Conservation (phyloP, 2,888 invertebrate species). For the Athalia rosae region DNA sequence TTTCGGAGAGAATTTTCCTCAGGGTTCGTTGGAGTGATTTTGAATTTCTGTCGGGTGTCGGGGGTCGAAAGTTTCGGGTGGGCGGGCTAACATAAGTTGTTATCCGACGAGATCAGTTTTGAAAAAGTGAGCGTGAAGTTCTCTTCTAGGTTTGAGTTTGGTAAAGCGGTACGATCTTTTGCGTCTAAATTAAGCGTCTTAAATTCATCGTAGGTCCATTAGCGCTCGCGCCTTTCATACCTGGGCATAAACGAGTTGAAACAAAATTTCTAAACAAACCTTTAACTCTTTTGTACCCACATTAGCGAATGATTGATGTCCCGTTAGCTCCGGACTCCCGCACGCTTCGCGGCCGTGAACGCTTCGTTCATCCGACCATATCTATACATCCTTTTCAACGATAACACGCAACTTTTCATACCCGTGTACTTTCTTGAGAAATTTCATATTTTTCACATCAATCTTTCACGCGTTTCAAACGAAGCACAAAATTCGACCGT, state of each 20-base stretch:
- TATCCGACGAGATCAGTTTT: no score
- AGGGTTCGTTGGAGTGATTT: no score
- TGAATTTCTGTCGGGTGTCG: no score
- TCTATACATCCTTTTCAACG: background rate
- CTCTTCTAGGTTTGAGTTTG: no score
- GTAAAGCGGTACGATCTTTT: background rate
- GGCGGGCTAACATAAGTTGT: no score
- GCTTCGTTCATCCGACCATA: background rate
- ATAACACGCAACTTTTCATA: background rate
- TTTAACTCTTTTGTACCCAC: constrained; percentile 29
- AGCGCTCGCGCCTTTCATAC: constrained; percentile 17
- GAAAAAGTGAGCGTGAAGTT: no score
- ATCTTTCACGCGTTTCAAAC: no score
- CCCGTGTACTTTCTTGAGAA: background rate
- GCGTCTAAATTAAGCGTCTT: background rate
- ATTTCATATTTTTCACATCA: background rate
- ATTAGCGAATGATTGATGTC: constrained; percentile 34
- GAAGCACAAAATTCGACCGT: no score
- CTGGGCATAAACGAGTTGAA: background rate
- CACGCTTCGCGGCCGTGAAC: constrained; percentile 1
- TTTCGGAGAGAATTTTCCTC: no score
- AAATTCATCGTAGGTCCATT: constrained; percentile 18
- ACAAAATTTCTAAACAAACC: constrained; percentile 35
- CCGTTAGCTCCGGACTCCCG: background rate
- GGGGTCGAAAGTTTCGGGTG: no score